Conservation (phyloP, 2,797 vertebrate species). For the Acrocephalus scirpaceus region DNA sequence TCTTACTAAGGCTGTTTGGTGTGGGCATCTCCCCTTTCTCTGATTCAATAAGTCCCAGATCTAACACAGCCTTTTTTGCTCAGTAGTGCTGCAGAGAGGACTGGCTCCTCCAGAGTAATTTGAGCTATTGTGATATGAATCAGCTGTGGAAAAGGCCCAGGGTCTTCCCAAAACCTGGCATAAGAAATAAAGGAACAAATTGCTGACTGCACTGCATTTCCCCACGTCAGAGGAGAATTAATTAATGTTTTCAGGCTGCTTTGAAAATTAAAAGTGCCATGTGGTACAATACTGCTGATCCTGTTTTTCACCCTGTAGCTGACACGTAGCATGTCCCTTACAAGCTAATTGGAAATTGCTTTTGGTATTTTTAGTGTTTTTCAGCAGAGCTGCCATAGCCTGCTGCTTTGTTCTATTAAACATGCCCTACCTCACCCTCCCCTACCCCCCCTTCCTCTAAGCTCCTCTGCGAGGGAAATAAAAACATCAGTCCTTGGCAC, state of each 20-base stretch:
- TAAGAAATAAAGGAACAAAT: neutral
- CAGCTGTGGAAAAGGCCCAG: neutral
- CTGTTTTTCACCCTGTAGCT: neutral
- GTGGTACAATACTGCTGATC: conserved; percentile 1
- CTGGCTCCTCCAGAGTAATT: neutral
- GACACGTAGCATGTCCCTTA: neutral
- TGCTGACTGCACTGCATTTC: conserved; percentile 9
- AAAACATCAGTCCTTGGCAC: conserved; percentile 37
- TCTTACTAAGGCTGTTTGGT: neutral
- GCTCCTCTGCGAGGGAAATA: conserved; percentile 16
- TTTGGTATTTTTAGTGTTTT: conserved; percentile 14
- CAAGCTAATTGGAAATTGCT: neutral
- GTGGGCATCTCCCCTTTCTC: neutral
- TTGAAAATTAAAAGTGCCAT: conserved; percentile 11
- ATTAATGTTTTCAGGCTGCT: conserved; percentile 5
- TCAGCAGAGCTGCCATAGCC: neutral
- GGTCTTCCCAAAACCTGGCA: conserved; percentile 5
- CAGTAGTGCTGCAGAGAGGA: neutral
- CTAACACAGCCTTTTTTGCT: neutral
- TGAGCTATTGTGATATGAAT: neutral
- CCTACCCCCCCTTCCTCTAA: neutral
- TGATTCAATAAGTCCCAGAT: neutral
- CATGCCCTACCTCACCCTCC: neutral
- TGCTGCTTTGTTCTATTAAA: neutral
- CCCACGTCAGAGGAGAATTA: neutral